Evolutionary conservation across 2,888 invertebrate genomes (phyloP).

Genomic region (Athalia cordata): DNA sequence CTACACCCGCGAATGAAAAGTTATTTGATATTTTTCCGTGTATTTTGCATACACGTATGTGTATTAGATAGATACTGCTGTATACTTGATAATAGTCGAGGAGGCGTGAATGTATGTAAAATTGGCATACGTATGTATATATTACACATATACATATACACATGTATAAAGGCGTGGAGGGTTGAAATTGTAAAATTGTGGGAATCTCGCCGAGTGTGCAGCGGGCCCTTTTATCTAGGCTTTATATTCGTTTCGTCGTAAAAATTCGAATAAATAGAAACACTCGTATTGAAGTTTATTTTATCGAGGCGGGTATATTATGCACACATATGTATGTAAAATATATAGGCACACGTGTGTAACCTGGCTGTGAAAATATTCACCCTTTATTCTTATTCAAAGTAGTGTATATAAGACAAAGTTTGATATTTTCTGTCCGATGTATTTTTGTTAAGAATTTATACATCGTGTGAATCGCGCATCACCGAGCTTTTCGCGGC

Average conservation of each 20-base stretch:
- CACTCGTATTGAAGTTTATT: conserved; percentile 30
- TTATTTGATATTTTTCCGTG: conserved; percentile 26
- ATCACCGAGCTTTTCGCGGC: too few relatives aligned
- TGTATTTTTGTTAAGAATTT: background rate
- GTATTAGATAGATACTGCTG: too few relatives aligned
- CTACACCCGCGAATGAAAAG: conserved; percentile 14
- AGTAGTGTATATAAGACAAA: background rate
- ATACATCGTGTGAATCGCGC: background rate
- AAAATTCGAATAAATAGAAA: conserved; percentile 46
- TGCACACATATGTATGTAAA: too few relatives aligned
- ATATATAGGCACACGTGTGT: background rate
- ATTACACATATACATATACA: too few relatives aligned
- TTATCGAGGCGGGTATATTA: background rate
- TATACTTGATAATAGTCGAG: too few relatives aligned
- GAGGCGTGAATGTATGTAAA: too few relatives aligned
- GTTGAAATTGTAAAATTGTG: conserved; percentile 6
- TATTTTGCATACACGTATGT: conserved; percentile 11
- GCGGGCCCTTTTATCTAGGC: conserved; percentile 46
- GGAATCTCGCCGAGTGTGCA: conserved; percentile 36
- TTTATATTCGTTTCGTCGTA: conserved; percentile 1
- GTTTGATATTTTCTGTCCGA: background rate
- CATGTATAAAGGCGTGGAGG: background rate
- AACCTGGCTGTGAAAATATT: background rate
- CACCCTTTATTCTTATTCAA: background rate
- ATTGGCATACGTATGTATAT: background rate